Evolutionary conservation across 92 coral and sea anemone species (phyloP), one percentile per base, ranked within the genome.

Genomic region (Siderastrea siderea): DNA sequence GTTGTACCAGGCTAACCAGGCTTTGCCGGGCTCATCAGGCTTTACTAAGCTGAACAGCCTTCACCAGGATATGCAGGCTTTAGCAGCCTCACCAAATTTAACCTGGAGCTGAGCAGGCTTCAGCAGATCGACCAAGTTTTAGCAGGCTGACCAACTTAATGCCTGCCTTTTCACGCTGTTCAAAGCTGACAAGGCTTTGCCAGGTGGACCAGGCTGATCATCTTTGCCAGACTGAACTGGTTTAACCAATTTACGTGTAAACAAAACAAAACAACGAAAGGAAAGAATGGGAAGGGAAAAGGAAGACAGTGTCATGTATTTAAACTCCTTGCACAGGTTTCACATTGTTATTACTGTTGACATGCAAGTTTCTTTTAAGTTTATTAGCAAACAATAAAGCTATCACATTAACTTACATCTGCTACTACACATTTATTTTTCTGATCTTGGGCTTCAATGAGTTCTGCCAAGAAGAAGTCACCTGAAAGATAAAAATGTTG

Each of bases 381-480:
- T 26, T 26, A 26, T 26, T 26, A 26, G 38, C 38, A 14, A 4
- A 55, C 61, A 55, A n/a, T 4, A 38, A 1, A 63, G 44, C 14
- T 57, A 17, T 7, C 16, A 5, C 14, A 7, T 50, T 59, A 8
- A 90, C 99, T 95, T 68, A 98, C 99, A 85, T 98, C 99, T 19
- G 98, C 99, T 13, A 98, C 98, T 47, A 98, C 88, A 77, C 98
- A 98, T 71, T 91, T 95, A 72, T 98, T 96, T 53, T 80, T 90
- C 49, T 90, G 96, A 81, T 98, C 98, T 62, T 94, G 98, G 44
- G 99, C 98, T 75, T 98, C 99, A 51, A 98, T 98, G 74, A 98
- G 95, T 57, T 98, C 99, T 67, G 96, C 94, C 75, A 98, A 90
- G 89, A 98, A 98, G 71, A 92, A 98, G 92, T 94, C 95, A 68